Conservation (phyloP, 2,113 vertebrate genomes). For the Cricetomys ansorgei region DNA sequence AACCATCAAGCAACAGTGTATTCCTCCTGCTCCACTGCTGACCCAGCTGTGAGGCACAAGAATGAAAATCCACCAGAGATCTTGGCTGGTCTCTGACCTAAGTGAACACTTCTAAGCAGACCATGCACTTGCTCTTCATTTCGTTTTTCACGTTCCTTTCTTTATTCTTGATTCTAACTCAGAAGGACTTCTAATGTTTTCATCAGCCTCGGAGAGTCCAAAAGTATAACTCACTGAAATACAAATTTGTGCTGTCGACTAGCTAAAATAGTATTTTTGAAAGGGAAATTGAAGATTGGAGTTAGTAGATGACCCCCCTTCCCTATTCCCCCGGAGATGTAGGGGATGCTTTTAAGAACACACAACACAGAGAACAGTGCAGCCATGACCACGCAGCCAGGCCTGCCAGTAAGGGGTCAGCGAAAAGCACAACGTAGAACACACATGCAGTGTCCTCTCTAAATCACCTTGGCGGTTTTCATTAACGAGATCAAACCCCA, state of each 20-base stretch:
- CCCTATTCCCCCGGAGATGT: neutral
- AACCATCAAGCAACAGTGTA: neutral
- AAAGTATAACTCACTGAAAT: neutral
- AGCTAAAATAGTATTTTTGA: neutral
- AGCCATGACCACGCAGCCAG: neutral
- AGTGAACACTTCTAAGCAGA: neutral
- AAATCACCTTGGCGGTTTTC: neutral
- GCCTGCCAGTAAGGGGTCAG: neutral
- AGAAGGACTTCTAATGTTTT: neutral
- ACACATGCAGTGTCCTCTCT: neutral
- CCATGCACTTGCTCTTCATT: neutral
- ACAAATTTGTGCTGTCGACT: neutral
- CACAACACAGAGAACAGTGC: rapidly evolving
- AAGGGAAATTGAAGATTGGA: constrained; percentile 4
- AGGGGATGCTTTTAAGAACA: neutral
- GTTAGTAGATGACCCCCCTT: neutral
- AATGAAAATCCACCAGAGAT: neutral
- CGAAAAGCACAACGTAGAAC: neutral
- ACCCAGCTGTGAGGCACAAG: neutral
- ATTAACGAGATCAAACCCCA: constrained; percentile 40
- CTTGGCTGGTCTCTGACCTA: neutral
- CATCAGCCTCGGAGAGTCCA: constrained; percentile 4
- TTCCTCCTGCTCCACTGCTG: neutral
- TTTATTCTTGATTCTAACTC: neutral
- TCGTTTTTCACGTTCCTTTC: neutral